A percentile compares a stretch with the other conserved stretches of the same genome.
Conservation (phyloP, 2,113 vertebrate species). For the Galeopterus variegatus region DNA sequence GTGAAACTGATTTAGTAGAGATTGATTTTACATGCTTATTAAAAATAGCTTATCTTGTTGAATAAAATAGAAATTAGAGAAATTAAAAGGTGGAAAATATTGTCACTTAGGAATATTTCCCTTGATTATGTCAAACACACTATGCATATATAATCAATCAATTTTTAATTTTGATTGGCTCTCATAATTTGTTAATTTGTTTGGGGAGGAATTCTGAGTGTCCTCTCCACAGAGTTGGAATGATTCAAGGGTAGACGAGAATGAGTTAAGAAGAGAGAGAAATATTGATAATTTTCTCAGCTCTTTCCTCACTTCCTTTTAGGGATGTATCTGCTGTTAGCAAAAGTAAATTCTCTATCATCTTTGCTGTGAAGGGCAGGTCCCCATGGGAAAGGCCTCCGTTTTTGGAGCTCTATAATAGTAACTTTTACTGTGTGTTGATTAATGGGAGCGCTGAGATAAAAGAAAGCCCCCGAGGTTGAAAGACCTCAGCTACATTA, state of each 20-base stretch:
- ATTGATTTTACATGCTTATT: not conserved
- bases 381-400: not conserved
- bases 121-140: not conserved
- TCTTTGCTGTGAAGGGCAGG: not conserved
- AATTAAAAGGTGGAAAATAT: not conserved
- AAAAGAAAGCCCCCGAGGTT: not conserved
- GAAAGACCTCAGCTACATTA: not conserved
- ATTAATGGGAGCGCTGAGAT: not conserved
- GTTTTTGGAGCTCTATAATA: not conserved
- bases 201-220: not conserved
- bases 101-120: not conserved
- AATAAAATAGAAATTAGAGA: constrained; percentile 33
- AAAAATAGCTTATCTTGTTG: not conserved
- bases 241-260: not conserved
- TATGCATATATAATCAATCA: not conserved
- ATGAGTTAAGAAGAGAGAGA: not conserved
- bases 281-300: rapidly evolving
- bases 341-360: not conserved
- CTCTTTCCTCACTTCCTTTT: not conserved
- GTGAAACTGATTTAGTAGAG: not conserved
- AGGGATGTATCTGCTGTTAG: not conserved
- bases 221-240: rapidly evolving
- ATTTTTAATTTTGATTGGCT: not conserved
- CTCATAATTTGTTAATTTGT: not conserved
- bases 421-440: not conserved